A percentile compares a stretch with the other conserved stretches of the same genome.
phyloP scores from a whole-genome alignment of 2,888 invertebrate species.

The Steinernema carpocapsae region DNA sequence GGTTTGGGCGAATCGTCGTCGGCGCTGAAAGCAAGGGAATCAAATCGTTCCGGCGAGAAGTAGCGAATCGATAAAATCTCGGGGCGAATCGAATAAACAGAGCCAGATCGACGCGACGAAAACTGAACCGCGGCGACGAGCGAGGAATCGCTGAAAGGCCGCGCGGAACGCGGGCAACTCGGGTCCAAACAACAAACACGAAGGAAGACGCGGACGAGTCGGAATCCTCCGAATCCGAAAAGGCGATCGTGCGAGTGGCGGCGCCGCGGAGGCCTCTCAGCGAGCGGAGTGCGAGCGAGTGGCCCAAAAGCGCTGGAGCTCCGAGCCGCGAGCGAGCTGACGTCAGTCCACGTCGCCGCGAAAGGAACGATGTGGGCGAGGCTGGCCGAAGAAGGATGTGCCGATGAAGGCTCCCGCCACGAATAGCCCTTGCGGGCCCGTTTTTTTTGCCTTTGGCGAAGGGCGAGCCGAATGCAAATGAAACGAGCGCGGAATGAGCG shows the following conservation, averaged over 20 bases:
- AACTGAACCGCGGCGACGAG: constrained; percentile 17
- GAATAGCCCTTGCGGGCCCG: constrained; percentile 19
- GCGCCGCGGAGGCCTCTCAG: constrained; percentile 20
- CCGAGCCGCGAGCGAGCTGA: constrained; percentile 4
- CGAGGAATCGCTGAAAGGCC: neutral
- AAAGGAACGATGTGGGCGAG: constrained; percentile 1
- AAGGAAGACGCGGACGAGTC: neutral
- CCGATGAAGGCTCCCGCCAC: constrained; percentile 31
- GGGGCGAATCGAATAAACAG: constrained; percentile 6
- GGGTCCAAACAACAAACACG: constrained; percentile 8
- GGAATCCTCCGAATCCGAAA: constrained; percentile 30
- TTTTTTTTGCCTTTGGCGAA: neutral
- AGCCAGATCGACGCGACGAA: neutral
- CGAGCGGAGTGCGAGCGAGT: constrained; percentile 27
- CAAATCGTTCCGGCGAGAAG: constrained; percentile 5
- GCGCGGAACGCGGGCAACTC: neutral
- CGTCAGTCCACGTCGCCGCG: constrained; percentile 27
- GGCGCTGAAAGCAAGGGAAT: neutral
- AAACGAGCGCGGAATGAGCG: too few relatives aligned
- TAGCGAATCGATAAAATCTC: constrained; percentile 33
- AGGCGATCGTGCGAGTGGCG: constrained; percentile 29
- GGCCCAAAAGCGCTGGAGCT: constrained; percentile 6
- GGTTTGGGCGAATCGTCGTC: neutral
- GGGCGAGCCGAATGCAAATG: too few relatives aligned
- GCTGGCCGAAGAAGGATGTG: constrained; percentile 24